Percentiles rank a stretch among this genome's conserved stretches.
Conservation (phyloP, 1,140 invertebrate species). For the Episyrphus balteatus region DNA sequence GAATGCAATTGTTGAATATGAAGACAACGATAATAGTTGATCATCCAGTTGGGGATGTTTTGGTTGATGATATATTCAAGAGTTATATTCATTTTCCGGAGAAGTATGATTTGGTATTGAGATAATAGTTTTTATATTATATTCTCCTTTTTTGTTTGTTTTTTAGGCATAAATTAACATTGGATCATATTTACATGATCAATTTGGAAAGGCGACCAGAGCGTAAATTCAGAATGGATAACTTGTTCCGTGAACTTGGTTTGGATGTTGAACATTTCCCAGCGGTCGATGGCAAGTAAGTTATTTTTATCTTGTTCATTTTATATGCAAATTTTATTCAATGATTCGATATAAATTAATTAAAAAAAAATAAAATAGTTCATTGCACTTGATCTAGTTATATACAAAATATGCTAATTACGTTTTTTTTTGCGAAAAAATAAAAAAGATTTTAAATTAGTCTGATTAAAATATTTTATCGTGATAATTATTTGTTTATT, state of each 20-base stretch:
- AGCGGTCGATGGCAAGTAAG: constrained; percentile 83
- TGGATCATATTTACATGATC: constrained; percentile 82
- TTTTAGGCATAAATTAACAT: constrained; percentile 44
- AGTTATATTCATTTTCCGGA: constrained; percentile 10
- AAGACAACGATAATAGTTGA: constrained; percentile 62
- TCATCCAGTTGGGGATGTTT: constrained; percentile 19
- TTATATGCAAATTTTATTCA: too few relatives aligned
- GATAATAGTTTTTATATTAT: constrained; percentile 4
- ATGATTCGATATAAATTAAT: too few relatives aligned
- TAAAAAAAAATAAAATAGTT: background rate
- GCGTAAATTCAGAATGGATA: constrained; percentile 63
- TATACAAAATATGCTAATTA: too few relatives aligned
- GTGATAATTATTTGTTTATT: too few relatives aligned
- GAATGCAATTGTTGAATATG: constrained; percentile 64
- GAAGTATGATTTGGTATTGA: constrained; percentile 9
- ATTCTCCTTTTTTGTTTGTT: constrained; percentile 21
- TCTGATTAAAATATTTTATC: too few relatives aligned
- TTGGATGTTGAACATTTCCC: constrained; percentile 59
- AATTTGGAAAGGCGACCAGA: constrained; percentile 76
- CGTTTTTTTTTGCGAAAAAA: too few relatives aligned
- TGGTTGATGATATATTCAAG: constrained; percentile 21
- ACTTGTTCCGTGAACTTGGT: constrained; percentile 68
- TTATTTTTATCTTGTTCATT: background rate
- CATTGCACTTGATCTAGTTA: too few relatives aligned
- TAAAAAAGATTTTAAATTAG: too few relatives aligned